Base-by-base conservation (phyloP, 92 coral and sea anemone genomes). In the Umimayanthus chanpuru region DNA sequence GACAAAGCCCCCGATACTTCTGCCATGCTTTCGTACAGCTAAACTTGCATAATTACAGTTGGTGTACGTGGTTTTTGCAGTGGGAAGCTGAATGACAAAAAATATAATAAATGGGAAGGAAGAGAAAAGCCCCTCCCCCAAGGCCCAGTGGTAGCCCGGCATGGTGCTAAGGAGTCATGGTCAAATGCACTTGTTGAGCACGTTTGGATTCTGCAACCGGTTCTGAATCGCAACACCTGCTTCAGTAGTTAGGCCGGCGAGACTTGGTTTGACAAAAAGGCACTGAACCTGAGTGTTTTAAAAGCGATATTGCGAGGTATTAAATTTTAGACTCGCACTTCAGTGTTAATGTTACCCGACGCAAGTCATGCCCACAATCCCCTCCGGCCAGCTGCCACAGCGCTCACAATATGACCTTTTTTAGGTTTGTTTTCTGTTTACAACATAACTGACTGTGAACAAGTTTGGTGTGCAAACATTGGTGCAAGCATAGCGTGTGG, bases 171-270 rank as follows among this genome's bases (percentile, higher is more conserved):
- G 85, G 75, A 41, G 75, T 64, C 85, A 61, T 25, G 85, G 85
- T 64, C 73, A 81, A 65, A 64, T 64, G 53, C 72, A 38, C 73
- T 12, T 39, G 43, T 81, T 39, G n/a, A 41, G 2, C 81, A 77
- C 41, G 72, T 16, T 58, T 55, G 18, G 43, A 23, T 30, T 58
- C 20, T 16, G 29, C 39, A 81, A 58, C 73, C 8, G 53, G 76
- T 81, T 77, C 7, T 77, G 81, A n/a, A 47, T n/a, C 38, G 3
- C 4, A 53, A 29, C 65, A 77, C 64, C 81, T 77, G 81, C 81
- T 43, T n/a, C 6, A 74, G 79, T 15, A 36, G 38, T 39, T 39
- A 11, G 81, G 61, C 26, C 50, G 23, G 81, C 15, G 10, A 77
- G 65, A 43, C 73, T 77, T 75, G 53, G 26, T 75, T 75, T 75